phyloP scores from a whole-genome alignment of 2,113 vertebrate genomes.

The Brevimyrus niger region DNA sequence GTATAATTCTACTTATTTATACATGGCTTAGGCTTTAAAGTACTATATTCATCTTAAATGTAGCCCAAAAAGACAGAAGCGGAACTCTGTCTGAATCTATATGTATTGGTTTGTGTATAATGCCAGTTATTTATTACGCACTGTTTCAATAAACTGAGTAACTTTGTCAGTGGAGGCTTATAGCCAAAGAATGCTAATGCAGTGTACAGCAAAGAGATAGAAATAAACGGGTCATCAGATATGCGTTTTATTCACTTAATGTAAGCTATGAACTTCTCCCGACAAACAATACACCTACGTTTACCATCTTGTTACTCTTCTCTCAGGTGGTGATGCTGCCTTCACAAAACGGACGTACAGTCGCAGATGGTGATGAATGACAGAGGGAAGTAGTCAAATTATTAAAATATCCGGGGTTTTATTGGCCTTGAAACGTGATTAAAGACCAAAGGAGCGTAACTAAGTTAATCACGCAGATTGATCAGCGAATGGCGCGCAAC shows the following conservation, averaged over 20 bases:
- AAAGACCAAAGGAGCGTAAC: not conserved
- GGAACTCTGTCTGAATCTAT: not conserved
- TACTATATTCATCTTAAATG: not conserved
- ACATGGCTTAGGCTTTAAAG: not conserved
- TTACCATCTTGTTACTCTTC: not conserved
- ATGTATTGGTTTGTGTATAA: not conserved
- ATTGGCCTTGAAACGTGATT: slow-evolving; percentile 2
- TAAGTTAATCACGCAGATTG: not conserved
- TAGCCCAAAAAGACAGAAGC: not conserved
- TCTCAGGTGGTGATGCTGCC: not conserved
- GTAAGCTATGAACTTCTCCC: not conserved
- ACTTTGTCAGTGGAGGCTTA: not conserved
- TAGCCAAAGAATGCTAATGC: not conserved
- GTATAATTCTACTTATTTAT: not conserved
- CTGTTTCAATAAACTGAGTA: not conserved
- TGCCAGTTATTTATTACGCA: not conserved
- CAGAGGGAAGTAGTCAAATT: not conserved
- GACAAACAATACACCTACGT: not conserved
- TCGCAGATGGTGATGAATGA: not conserved
- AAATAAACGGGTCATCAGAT: not conserved
- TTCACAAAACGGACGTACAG: not conserved
- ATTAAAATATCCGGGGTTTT: not conserved
- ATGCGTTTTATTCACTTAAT: not conserved
- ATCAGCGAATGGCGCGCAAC: not conserved
- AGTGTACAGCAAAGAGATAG: not conserved